These are phyloP conservation scores for Limnephilus lunatus DNA, from an alignment of 2,888 invertebrate genomes.

Conservation along the genomic window DNA sequence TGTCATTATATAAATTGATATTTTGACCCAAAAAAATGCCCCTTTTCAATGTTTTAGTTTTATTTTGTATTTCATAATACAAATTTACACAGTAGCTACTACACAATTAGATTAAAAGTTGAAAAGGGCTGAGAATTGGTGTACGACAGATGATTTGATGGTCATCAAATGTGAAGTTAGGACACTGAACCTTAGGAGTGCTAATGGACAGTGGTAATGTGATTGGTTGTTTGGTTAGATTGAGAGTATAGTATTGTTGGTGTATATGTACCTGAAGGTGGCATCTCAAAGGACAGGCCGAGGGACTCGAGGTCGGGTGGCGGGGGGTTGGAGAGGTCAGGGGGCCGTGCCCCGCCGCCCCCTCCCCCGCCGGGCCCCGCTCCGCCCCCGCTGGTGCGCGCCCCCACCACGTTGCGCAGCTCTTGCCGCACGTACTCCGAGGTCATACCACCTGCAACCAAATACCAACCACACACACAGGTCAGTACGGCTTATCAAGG, in stretches of 20 bases:
- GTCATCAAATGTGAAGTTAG: neutral
- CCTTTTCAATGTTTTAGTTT: no score
- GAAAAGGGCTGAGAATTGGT: neutral
- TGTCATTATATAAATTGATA: no score
- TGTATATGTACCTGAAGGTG: conserved; percentile 77
- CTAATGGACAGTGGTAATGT: neutral
- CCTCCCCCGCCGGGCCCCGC: conserved; percentile 80
- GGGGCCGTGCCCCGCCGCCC: conserved; percentile 77
- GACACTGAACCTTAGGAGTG: neutral
- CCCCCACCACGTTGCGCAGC: conserved; percentile 91
- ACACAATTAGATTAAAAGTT: neutral
- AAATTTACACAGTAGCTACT: neutral
- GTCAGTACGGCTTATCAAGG: neutral
- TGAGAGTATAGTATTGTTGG: neutral
- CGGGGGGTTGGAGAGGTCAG: conserved; percentile 71
- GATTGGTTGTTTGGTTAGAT: neutral
- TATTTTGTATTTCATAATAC: neutral
- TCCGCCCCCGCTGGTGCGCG: conserved; percentile 84
- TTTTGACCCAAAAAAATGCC: no score
- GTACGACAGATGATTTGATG: neutral
- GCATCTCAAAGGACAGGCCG: conserved; percentile 83
- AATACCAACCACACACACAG: neutral
- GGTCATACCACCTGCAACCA: conserved; percentile 76
- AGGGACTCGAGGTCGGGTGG: conserved; percentile 84
- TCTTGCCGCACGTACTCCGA: conserved; percentile 96